Conservation (phyloP, 2,797 vertebrate genomes). For the Hafferia zeledoni region DNA sequence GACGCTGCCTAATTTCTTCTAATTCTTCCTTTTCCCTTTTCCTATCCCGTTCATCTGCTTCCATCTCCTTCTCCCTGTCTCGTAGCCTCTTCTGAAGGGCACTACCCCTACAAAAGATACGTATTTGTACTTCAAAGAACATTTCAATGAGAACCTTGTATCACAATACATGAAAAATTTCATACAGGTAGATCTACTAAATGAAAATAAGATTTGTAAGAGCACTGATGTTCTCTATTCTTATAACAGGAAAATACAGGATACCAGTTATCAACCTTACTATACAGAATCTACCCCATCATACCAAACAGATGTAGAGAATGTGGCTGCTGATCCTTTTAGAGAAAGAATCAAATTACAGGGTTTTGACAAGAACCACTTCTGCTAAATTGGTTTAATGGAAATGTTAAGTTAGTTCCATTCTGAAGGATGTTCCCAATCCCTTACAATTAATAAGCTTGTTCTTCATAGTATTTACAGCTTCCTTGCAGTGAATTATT, state of each 20-base stretch:
- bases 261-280: neutral
- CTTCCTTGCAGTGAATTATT: neutral
- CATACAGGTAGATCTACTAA: neutral
- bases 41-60: conserved; percentile 96
- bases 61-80: conserved; percentile 97
- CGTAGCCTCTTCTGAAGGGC: conserved; percentile 97
- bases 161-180: neutral
- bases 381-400: neutral
- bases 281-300: neutral
- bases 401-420: neutral
- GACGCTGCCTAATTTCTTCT: conserved; percentile 96
- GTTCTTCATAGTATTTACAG: neutral
- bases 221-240: neutral
- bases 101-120: conserved; percentile 86
- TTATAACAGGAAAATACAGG: neutral
- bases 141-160: neutral
- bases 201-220: neutral
- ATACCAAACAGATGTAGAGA: neutral
- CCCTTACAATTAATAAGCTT: neutral
- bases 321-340: neutral
- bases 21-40: conserved; percentile 98
- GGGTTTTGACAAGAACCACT: neutral
- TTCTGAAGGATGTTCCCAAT: neutral
- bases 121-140: neutral
- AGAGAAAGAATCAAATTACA: neutral